Percentiles rank a stretch among this genome's conserved stretches.
Evolutionary conservation across 2,888 invertebrate genomes (phyloP).

Genomic region (Cerceris ruficornis): DNA sequence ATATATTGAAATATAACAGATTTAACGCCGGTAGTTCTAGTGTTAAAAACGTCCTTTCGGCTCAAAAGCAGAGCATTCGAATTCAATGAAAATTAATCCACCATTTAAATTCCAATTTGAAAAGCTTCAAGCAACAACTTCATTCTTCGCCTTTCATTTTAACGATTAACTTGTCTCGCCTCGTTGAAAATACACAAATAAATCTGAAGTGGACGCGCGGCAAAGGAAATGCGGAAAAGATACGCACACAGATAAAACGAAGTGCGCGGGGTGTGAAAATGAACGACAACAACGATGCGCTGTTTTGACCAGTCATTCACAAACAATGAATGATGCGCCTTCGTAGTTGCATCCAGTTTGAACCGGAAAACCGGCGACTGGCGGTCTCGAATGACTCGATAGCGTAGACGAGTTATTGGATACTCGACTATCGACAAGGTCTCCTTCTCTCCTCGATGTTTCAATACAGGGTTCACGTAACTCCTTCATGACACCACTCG

Average conservation of each 20-base stretch:
- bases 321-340: slow-evolving; percentile 45
- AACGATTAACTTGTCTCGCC: neutral
- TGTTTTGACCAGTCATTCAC: slow-evolving; percentile 28
- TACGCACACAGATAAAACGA: neutral
- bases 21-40: too few species aligned
- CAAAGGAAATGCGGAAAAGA: neutral
- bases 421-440: slow-evolving; percentile 49
- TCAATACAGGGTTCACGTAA: slow-evolving; percentile 16
- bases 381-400: slow-evolving; percentile 60
- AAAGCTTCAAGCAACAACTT: too few species aligned
- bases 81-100: too few species aligned
- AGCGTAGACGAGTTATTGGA: slow-evolving; percentile 60
- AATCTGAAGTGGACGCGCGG: neutral
- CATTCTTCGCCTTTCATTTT: too few species aligned
- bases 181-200: neutral
- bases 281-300: slow-evolving; percentile 21
- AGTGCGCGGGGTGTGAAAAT: too few species aligned
- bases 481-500: slow-evolving; percentile 19
- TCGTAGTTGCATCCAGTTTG: slow-evolving; percentile 40
- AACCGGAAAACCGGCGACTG: slow-evolving; percentile 71
- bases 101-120: too few species aligned
- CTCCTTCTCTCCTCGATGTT: slow-evolving; percentile 10
- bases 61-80: too few species aligned
- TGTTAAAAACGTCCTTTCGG: too few species aligned
- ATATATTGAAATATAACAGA: too few species aligned